Evolutionary conservation across 2,113 vertebrate species (phyloP).

Genomic region (Dasypus novemcinctus): DNA sequence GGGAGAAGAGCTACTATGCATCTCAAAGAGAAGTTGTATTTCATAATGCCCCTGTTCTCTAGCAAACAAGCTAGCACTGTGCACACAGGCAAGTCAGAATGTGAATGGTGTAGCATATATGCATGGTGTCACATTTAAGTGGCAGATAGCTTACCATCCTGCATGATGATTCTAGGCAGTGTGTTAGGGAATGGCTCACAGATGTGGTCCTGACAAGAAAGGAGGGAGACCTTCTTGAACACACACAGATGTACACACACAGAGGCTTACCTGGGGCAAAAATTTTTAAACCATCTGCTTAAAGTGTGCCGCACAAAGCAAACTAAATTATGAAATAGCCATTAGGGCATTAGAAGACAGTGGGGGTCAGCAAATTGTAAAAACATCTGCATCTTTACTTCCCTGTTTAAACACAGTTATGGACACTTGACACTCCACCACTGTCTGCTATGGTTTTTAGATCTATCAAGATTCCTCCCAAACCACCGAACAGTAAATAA

Average conservation of each 20-base stretch:
- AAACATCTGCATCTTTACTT: neutral
- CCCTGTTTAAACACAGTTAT: neutral
- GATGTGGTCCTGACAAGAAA: constrained; percentile 8
- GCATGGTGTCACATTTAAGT: constrained; percentile 32
- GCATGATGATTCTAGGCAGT: neutral
- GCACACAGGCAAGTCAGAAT: constrained; percentile 21
- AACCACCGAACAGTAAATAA: neutral
- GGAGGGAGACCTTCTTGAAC: neutral
- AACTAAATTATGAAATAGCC: neutral
- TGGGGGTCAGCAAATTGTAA: neutral
- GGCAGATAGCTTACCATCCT: constrained; percentile 30
- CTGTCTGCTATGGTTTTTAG: neutral
- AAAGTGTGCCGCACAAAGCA: neutral
- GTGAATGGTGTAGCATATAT: neutral
- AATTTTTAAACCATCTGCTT: neutral
- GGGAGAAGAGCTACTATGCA: neutral
- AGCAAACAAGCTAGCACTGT: neutral
- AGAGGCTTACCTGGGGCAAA: neutral
- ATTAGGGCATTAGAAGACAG: neutral
- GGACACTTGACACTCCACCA: neutral
- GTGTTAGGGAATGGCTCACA: constrained; percentile 25
- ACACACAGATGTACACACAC: neutral
- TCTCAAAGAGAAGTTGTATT: constrained; percentile 7
- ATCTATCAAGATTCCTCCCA: neutral
- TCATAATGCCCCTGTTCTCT: neutral